Evolutionary conservation across 2,888 invertebrate genomes (phyloP), one percentile per base, ranked within the genome.

Genomic region (Ctenicera cuprea): DNA sequence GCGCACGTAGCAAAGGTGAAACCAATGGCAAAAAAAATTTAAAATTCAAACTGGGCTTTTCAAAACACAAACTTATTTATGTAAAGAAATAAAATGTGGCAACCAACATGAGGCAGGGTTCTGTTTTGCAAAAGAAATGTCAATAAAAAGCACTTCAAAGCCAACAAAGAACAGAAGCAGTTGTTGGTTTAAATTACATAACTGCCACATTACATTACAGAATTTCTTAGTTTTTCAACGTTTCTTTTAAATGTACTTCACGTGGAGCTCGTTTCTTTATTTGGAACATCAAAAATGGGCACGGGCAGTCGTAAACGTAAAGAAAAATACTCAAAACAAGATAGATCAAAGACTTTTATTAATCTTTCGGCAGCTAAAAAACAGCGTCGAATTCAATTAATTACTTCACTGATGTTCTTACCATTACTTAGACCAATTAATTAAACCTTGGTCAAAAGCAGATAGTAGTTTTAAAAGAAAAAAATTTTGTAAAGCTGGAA

Each of bases 121-220:
- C 38, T 38, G 41, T 41, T 41, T 41, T 41, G 57, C 57, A 37
- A 30, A 57, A 57, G 57, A 30, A 37, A 57, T 37, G 33, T 18
- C 57, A 57, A 57, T 57, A 57, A 61, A 61, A 43, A 43, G 43
- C 38, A 26, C 61, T 43, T 57, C 41, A 43, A 43, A 38, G 63
- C 48, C 30, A 48, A 63, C 63, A 63, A 63, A 63, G 63, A 48
- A 48, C 63, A 48, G 63, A 45, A 48, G 63, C 63, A 30, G 48
- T 33, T 18, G 43, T 61, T 18, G 61, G 61, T 43, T 61, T 41
- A 22, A 61, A 61, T 61, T 61, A 43, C 61, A 22, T 61, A 61
- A 61, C 61, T 61, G 43, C 57, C 57, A 37, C 33, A 30, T 57
- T 57, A 33, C 16, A 37, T 50, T 57, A 18, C 18, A 30, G 50